A percentile compares a stretch with the other conserved stretches of the same genome.
phyloP scores from a whole-genome alignment of 2,113 vertebrate species.

The Ophthalmolycus amberensis region DNA sequence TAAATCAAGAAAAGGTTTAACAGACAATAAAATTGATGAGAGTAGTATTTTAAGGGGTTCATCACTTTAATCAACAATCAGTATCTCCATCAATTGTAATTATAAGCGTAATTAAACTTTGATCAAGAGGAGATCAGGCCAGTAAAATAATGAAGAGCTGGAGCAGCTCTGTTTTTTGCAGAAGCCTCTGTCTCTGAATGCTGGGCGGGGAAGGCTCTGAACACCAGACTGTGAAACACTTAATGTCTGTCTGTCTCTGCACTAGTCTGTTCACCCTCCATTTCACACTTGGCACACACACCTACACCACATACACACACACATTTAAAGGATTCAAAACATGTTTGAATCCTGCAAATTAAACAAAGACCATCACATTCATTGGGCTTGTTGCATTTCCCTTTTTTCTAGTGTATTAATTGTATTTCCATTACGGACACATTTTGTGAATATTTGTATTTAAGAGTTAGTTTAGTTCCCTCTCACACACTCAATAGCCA shows the following conservation, averaged over 20 bases:
- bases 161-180: conserved; percentile 34
- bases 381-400: not conserved
- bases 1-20: not conserved
- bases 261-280: conserved; percentile 57
- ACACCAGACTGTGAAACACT: conserved; percentile 74
- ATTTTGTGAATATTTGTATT: conserved; percentile 18
- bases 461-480: conserved; percentile 7
- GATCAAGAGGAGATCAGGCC: conserved; percentile 35
- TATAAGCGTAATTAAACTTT: conserved; percentile 70
- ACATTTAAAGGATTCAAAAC: not conserved
- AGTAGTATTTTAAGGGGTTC: conserved; percentile 23
- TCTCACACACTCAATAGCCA: conserved; percentile 1
- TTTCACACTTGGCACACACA: conserved; percentile 50
- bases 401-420: not conserved
- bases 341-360: conserved; percentile 21
- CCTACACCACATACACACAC: not conserved
- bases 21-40: conserved; percentile 26
- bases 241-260: conserved; percentile 71
- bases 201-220: conserved; percentile 35
- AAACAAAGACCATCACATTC: conserved; percentile 19
- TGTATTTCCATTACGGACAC: not conserved
- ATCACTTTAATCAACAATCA: conserved; percentile 45
- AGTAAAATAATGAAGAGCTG: conserved; percentile 47
- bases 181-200: conserved; percentile 33
- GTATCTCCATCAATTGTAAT: conserved; percentile 62